phyloP scores from a whole-genome alignment of 2,113 vertebrate species.

The Bos javanicus region DNA sequence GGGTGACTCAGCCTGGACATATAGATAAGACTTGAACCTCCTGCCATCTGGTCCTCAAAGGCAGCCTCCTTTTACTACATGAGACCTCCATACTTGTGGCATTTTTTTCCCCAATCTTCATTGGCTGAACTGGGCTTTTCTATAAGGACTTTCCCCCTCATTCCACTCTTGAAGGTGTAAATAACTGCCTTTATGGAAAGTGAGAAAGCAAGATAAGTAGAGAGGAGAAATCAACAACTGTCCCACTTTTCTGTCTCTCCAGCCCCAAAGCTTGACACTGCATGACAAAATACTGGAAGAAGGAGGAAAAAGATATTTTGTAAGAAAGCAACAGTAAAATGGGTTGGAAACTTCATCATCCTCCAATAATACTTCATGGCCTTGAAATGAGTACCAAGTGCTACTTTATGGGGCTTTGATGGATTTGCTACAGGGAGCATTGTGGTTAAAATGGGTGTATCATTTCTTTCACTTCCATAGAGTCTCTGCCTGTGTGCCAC shows the following conservation, averaged over 20 bases:
- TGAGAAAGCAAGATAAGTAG: background rate
- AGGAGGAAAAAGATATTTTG: background rate
- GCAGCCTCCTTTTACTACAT: background rate
- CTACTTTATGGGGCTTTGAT: background rate
- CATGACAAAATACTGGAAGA: background rate
- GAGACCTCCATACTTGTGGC: slow-evolving; percentile 40
- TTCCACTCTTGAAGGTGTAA: slow-evolving; percentile 42
- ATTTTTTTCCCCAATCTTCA: background rate
- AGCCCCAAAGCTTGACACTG: background rate
- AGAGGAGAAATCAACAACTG: background rate
- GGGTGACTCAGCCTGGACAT: background rate
- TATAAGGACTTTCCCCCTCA: background rate
- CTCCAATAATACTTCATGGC: slow-evolving; percentile 45
- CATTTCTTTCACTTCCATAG: background rate
- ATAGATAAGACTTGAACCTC: background rate
- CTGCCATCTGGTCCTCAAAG: background rate
- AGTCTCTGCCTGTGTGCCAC: background rate
- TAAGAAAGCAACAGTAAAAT: slow-evolving; percentile 44
- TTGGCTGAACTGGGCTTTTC: background rate
- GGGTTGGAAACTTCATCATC: background rate
- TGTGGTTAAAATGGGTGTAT: background rate
- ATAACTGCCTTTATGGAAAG: slow-evolving; percentile 56
- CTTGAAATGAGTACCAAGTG: slow-evolving; percentile 49
- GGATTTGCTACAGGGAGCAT: background rate
- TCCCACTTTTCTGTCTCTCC: background rate